phyloP scores from a whole-genome alignment of 1,140 invertebrate species.

The Neotoxoptera formosana region DNA sequence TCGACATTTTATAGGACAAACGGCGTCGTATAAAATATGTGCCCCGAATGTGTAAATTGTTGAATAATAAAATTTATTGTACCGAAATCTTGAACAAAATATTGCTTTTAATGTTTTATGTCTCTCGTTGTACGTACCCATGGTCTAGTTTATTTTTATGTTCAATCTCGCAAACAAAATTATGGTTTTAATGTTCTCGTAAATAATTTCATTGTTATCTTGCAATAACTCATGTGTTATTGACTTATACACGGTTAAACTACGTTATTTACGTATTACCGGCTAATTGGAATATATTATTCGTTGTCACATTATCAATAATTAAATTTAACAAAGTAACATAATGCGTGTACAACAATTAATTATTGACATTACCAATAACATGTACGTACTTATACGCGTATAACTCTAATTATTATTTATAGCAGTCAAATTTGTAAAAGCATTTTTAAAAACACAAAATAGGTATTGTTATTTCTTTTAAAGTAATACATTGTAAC shows the following conservation, averaged over 20 bases:
- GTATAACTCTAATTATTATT: neutral
- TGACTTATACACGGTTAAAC: constrained; percentile 1
- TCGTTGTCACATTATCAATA: neutral
- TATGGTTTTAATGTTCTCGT: constrained; percentile 6
- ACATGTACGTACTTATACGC: neutral
- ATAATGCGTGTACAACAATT: neutral
- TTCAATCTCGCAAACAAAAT: constrained; percentile 1
- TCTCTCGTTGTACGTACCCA: neutral
- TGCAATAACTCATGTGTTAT: constrained; percentile 9
- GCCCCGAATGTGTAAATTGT: neutral
- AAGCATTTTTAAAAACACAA: neutral
- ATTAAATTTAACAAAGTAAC: constrained; percentile 14
- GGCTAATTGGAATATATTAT: neutral
- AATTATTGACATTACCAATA: neutral
- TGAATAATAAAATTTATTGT: constrained; percentile 12
- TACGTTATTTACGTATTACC: neutral
- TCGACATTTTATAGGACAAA: neutral
- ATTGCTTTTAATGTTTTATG: constrained; percentile 30
- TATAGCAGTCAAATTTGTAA: neutral
- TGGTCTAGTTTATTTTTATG: constrained; percentile 21
- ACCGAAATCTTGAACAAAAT: neutral
- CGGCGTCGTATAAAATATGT: neutral
- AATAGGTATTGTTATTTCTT: neutral
- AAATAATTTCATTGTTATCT: constrained; percentile 20
- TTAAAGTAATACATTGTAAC: neutral